Conservation (phyloP, 2,888 invertebrate species). For the Tuta absoluta region DNA sequence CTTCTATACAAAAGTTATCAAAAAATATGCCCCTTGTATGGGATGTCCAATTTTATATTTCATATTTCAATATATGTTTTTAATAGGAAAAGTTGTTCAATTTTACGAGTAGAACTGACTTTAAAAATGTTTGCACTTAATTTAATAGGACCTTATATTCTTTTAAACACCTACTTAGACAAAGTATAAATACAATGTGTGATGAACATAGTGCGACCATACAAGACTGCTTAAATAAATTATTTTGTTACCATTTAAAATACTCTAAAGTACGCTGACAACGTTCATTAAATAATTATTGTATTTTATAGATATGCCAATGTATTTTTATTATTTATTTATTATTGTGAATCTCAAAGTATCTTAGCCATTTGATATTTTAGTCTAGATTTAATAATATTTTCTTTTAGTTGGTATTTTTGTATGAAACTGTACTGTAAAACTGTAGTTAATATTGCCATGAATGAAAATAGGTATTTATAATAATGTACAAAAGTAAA, state of each 20-base stretch:
- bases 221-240: slow-evolving; percentile 23
- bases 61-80: too few relatives aligned
- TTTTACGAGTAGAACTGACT: too few relatives aligned
- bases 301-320: not conserved
- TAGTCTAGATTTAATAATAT: slow-evolving; percentile 17
- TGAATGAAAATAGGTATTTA: slow-evolving; percentile 14
- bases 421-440: not conserved
- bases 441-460: slow-evolving; percentile 25
- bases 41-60: too few relatives aligned
- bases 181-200: too few relatives aligned
- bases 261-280: slow-evolving; percentile 57
- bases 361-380: slow-evolving; percentile 52
- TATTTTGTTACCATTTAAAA: slow-evolving; percentile 31
- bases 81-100: too few relatives aligned
- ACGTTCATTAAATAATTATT: slow-evolving; percentile 49
- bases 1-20: too few relatives aligned
- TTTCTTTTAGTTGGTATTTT: not conserved
- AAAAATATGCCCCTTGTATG: too few relatives aligned
- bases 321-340: not conserved
- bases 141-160: too few relatives aligned
- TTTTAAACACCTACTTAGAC: too few relatives aligned
- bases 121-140: too few relatives aligned
- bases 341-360: slow-evolving; percentile 43
- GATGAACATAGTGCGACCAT: not conserved
- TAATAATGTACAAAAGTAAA: slow-evolving; percentile 35